A percentile compares a stretch with the other conserved stretches of the same genome.
Evolutionary conservation across 2,113 vertebrate genomes (phyloP).

Genomic region (Cynocephalus volans): DNA sequence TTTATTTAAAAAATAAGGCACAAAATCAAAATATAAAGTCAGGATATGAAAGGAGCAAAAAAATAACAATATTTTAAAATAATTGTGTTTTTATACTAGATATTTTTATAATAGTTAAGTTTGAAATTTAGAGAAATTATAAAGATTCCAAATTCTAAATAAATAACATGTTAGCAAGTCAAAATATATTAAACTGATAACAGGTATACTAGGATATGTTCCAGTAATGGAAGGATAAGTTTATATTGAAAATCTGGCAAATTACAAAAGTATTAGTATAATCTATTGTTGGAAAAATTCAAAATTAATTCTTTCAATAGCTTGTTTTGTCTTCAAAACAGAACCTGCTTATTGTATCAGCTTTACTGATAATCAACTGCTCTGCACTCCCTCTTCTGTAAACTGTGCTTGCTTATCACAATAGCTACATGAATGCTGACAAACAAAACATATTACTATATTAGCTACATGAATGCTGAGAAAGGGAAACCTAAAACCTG

Average conservation of each 20-base stretch:
- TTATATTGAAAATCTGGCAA: conserved; percentile 18
- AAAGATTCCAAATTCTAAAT: background rate
- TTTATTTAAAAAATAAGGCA: background rate
- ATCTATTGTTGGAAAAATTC: too few species aligned
- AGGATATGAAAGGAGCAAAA: background rate
- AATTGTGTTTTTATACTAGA: background rate
- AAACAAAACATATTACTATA: too few species aligned
- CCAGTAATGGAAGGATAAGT: background rate
- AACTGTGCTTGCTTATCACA: too few species aligned
- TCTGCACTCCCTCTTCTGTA: too few species aligned
- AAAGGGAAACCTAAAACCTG: too few species aligned
- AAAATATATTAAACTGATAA: background rate
- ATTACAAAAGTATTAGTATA: background rate
- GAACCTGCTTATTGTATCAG: too few species aligned
- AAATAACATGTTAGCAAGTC: background rate
- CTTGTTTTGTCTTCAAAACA: too few species aligned
- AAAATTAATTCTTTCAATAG: too few species aligned
- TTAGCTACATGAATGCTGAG: too few species aligned
- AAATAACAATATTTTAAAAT: background rate
- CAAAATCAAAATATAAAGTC: background rate
- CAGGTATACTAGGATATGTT: background rate
- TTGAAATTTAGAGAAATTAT: background rate
- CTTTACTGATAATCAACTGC: too few species aligned
- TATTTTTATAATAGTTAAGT: background rate
- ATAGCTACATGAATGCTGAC: too few species aligned